Evolutionary conservation across 2,113 vertebrate species (phyloP).

Genomic region (Hystrix brachyura): DNA sequence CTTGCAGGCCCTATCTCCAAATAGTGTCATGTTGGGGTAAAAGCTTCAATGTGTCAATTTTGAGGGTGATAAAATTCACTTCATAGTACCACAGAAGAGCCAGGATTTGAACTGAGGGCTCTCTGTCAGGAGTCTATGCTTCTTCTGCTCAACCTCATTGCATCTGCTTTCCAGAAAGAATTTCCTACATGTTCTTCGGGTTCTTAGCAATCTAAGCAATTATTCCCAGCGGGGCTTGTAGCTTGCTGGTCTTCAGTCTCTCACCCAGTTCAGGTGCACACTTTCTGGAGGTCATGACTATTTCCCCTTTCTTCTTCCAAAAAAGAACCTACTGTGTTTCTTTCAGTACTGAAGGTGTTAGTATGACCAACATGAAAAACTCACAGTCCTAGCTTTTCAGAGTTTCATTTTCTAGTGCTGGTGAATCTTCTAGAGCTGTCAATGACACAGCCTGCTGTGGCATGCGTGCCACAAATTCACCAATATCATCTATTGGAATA

Average conservation of each 20-base stretch:
- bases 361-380: not conserved
- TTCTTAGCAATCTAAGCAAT: not conserved
- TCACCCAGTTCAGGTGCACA: not conserved
- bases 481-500: not conserved
- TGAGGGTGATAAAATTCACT: not conserved
- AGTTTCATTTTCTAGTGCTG: not conserved
- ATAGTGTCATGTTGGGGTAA: not conserved
- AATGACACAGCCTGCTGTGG: too few species aligned
- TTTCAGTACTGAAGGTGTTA: not conserved
- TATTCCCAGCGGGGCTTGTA: not conserved
- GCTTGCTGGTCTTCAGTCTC: not conserved
- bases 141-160: not conserved
- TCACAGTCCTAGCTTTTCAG: not conserved
- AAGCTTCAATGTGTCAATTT: not conserved
- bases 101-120: not conserved
- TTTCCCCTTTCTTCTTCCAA: not conserved
- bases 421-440: too few species aligned
- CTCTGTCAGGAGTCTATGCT: not conserved
- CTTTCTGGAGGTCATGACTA: not conserved
- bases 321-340: not conserved
- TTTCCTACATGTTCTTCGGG: not conserved
- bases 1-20: not conserved
- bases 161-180: conserved; percentile 1
- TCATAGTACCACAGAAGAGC: not conserved
- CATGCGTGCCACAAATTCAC: too few species aligned